These are phyloP conservation scores for Syrphus vitripennis DNA, from an alignment of 2,888 invertebrate genomes.

Conservation along the genomic window DNA sequence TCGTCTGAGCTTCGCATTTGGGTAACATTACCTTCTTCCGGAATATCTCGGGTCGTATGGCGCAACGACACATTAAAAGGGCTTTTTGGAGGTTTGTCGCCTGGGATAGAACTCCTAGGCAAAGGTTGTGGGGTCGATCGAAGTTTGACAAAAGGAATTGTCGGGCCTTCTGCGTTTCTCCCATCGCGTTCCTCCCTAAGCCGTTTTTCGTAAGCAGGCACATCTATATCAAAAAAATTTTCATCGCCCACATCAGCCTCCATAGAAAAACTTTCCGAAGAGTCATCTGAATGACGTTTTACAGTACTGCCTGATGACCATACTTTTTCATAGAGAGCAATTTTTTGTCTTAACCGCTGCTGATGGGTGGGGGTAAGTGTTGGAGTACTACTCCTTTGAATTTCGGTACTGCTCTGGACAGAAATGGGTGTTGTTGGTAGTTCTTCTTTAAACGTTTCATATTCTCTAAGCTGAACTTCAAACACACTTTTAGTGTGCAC, in stretches of 20 bases:
- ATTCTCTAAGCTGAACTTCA: conserved; percentile 73
- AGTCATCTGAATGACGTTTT: conserved; percentile 76
- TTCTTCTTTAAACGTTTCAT: conserved; percentile 43
- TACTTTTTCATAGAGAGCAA: conserved; percentile 90
- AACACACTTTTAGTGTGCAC: conserved; percentile 73
- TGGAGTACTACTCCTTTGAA: conserved; percentile 56
- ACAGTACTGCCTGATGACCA: conserved; percentile 83
- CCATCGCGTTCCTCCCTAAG: conserved; percentile 82
- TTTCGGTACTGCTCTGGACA: conserved; percentile 68
- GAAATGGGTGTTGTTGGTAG: conserved; percentile 7
- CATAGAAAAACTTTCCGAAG: conserved; percentile 72
- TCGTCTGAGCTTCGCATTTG: conserved; percentile 7
- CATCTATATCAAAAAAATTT: conserved; percentile 82
- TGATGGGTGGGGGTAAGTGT: conserved; percentile 74
- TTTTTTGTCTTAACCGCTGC: conserved; percentile 86
- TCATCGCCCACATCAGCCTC: conserved; percentile 75
- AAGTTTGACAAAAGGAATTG: conserved; percentile 84
- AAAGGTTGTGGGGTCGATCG: conserved; percentile 83
- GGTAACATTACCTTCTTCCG: conserved; percentile 66
- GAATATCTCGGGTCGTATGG: conserved; percentile 79
- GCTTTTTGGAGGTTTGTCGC: conserved; percentile 73
- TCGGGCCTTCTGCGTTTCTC: conserved; percentile 82
- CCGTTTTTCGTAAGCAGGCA: conserved; percentile 84
- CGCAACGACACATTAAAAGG: conserved; percentile 81
- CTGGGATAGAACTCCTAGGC: conserved; percentile 79